These are phyloP conservation scores for Gymnorhina tibicen DNA, from an alignment of 2,113 vertebrate species.

Conservation along the genomic window DNA sequence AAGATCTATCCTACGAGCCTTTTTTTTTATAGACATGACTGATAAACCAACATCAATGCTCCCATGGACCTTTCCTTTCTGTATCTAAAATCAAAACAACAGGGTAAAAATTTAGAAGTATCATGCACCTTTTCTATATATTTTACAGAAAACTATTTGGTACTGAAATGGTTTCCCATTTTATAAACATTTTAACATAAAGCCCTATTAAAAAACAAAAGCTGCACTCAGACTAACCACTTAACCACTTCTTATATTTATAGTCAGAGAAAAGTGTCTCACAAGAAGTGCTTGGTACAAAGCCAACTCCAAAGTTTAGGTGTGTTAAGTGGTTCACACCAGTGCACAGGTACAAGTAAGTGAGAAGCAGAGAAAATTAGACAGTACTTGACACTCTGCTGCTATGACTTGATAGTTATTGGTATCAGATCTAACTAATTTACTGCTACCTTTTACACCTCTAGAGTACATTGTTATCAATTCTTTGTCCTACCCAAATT, in stretches of 20 bases:
- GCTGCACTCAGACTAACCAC: background rate
- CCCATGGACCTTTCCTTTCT: constrained; percentile 96
- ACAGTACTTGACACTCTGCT: background rate
- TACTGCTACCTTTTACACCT: background rate
- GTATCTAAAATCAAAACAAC: constrained; percentile 81
- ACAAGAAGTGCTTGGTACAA: background rate
- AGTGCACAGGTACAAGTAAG: background rate
- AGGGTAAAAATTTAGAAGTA: background rate
- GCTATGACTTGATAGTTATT: background rate
- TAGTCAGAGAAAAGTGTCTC: background rate
- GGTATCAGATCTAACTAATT: background rate
- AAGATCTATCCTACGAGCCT: constrained; percentile 93
- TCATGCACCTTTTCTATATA: background rate
- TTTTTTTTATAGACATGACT: constrained; percentile 99
- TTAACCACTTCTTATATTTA: background rate
- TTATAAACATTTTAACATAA: background rate
- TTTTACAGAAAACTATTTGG: background rate
- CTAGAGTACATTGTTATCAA: background rate
- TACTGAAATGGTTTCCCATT: background rate
- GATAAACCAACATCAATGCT: constrained; percentile 98
- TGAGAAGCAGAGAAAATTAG: background rate
- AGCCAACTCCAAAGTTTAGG: background rate
- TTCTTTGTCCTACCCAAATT: background rate
- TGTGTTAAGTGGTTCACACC: background rate
- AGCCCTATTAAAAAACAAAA: background rate